Base-by-base conservation (phyloP, 2,113 vertebrate genomes). In the Malurus elegans region DNA sequence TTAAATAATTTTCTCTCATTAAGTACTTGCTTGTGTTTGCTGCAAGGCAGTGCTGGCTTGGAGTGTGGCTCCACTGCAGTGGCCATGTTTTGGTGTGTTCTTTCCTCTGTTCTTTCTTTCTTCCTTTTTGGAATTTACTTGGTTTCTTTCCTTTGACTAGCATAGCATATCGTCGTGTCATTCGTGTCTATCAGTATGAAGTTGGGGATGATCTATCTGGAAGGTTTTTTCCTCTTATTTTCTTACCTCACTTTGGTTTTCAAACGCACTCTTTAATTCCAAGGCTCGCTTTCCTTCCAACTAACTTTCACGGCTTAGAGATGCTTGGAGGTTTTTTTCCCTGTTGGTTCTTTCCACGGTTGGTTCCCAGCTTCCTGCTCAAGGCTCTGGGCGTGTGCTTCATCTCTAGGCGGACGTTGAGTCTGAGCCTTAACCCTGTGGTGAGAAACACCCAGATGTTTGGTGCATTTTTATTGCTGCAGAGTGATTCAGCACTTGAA, bases 161-260 rank as follows among this genome's bases (percentile, higher is more conserved):
- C 98, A 98, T 99, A 99, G 99, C 99, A 10, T 99, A 99, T 97
- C 99, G 99, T 82, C 98, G 99, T 98, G 98, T 99, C 98, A 98
- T 99, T 98, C 98, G 98, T 98, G 99, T 99, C 97, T 99, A 98
- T 99, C 99, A 99, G 97, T 99, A 99, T 98, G 99, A 99, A 98
- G 99, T 99, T 98, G 98, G 98, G 98, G 99, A 99, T 98, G 99
- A 99, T 98, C 99, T 99, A 96, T 99, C 99, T 97, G 99, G 99
- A 99, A 99, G 99, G 99, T 99, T 98, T 98, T 98, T 98, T 98
- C 97, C 96, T 97, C 97, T 94, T 98, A 98, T 98, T 98, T 97
- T 97, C 97, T 98, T 98, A 93, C 86, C 97, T 98, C 98, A 97
- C 97, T 96, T 97, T 97, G 98, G 97, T 98, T 98, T 98, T 97